Evolutionary conservation across 2,797 vertebrate genomes (phyloP).

Genomic region (Xenopus petersii): DNA sequence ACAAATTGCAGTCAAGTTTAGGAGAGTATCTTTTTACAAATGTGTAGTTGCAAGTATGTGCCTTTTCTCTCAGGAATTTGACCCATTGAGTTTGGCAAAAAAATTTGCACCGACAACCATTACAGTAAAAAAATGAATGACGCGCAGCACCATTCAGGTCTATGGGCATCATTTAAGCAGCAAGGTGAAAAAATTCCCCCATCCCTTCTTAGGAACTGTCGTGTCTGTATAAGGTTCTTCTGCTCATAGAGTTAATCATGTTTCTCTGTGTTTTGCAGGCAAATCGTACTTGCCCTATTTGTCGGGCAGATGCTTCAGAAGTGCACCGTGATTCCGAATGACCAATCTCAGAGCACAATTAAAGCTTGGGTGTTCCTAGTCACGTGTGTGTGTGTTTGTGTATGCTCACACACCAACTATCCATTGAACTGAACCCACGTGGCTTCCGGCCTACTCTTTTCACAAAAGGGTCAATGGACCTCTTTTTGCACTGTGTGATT

Average conservation of each 20-base stretch:
- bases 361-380: conserved; percentile 67
- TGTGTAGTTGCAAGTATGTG: too few relatives aligned
- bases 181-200: too few relatives aligned
- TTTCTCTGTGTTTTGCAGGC: conserved; percentile 68
- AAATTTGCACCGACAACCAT: too few relatives aligned
- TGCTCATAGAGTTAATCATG: background rate
- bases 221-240: background rate
- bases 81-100: too few relatives aligned
- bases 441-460: conserved; percentile 74
- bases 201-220: background rate
- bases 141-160: too few relatives aligned
- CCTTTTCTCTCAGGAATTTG: too few relatives aligned
- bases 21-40: too few relatives aligned
- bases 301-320: conserved; percentile 93
- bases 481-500: conserved; percentile 82
- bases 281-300: conserved; percentile 94
- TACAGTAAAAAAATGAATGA: too few relatives aligned
- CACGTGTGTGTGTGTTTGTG: conserved; percentile 46
- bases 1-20: too few relatives aligned
- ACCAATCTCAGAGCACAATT: conserved; percentile 72
- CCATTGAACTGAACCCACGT: conserved; percentile 67
- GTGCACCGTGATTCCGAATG: conserved; percentile 95
- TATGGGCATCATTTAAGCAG: too few relatives aligned
- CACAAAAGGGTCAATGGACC: conserved; percentile 69
- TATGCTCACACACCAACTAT: conserved; percentile 62